A percentile compares a stretch with the other conserved stretches of the same genome.
These are phyloP conservation scores for Acleris laterana DNA, from an alignment of 2,888 invertebrate species.

Conservation along the genomic window DNA sequence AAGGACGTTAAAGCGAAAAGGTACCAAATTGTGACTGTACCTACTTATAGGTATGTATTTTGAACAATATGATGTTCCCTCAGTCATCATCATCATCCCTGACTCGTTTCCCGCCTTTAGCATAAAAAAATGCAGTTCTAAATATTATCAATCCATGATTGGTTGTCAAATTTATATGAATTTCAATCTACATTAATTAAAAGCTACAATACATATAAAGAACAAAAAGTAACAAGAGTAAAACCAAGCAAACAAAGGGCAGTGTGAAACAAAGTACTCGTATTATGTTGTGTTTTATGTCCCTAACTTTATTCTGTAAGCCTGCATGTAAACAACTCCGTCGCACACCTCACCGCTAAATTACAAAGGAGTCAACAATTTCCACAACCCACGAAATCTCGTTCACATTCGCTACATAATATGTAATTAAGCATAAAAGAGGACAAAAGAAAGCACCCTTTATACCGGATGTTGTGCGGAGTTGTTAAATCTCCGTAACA, in stretches of 20 bases:
- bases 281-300: neutral
- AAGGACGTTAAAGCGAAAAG: no score
- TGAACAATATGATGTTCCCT: no score
- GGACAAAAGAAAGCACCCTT: constrained; percentile 38
- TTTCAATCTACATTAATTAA: no score
- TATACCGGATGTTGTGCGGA: constrained; percentile 33
- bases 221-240: no score
- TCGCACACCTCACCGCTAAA: constrained; percentile 22
- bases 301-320: constrained; percentile 1
- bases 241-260: constrained; percentile 20
- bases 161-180: no score
- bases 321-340: constrained; percentile 21
- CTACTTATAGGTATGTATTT: no score
- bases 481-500: constrained; percentile 38
- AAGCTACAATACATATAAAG: no score
- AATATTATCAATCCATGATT: neutral
- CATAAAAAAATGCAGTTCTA: no score
- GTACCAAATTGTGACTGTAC: no score
- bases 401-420: constrained; percentile 13
- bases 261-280: neutral
- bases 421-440: constrained; percentile 38
- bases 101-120: no score
- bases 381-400: constrained; percentile 29
- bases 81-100: no score
- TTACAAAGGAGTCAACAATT: constrained; percentile 31